Conservation (phyloP, 1,140 invertebrate species). For the Bombus ignitus region DNA sequence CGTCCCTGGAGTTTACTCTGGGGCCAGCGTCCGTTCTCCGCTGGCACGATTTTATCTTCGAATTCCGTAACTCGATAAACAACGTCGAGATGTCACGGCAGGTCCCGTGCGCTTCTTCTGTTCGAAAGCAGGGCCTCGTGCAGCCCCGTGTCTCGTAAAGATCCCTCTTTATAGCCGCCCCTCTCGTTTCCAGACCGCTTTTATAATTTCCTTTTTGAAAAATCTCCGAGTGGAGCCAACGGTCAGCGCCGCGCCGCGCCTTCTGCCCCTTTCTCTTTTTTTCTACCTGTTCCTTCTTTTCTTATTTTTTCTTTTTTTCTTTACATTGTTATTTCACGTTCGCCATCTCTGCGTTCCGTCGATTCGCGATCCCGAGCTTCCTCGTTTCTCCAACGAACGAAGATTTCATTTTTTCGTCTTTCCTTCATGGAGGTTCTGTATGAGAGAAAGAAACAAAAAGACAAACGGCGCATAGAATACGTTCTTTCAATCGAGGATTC, state of each 20-base stretch:
- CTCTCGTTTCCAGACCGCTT: conserved; percentile 65
- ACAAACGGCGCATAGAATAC: conserved; percentile 12
- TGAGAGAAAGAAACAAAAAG: background rate
- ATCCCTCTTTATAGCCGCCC: conserved; percentile 67
- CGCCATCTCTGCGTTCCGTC: background rate
- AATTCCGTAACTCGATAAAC: conserved; percentile 80
- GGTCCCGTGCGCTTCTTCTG: conserved; percentile 59
- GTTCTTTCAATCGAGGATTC: conserved; percentile 48
- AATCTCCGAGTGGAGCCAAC: conserved; percentile 41
- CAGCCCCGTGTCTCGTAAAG: conserved; percentile 63
- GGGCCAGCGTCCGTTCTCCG: background rate
- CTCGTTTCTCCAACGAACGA: background rate
- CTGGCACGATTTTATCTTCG: conserved; percentile 73
- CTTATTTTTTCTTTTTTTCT: too few relatives aligned
- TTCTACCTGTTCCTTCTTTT: background rate
- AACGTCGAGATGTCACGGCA: conserved; percentile 68
- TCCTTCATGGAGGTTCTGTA: too few relatives aligned
- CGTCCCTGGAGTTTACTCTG: conserved; percentile 16
- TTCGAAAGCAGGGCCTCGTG: conserved; percentile 55
- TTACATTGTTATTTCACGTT: background rate
- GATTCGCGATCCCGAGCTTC: conserved; percentile 11
- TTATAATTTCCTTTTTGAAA: conserved; percentile 72
- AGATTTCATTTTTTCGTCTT: background rate
- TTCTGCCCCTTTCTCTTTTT: background rate
- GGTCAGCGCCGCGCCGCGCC: background rate